Evolutionary conservation across 2,113 vertebrate species (phyloP), one percentile per base, ranked within the genome.

Genomic region (Atractosteus spatula): DNA sequence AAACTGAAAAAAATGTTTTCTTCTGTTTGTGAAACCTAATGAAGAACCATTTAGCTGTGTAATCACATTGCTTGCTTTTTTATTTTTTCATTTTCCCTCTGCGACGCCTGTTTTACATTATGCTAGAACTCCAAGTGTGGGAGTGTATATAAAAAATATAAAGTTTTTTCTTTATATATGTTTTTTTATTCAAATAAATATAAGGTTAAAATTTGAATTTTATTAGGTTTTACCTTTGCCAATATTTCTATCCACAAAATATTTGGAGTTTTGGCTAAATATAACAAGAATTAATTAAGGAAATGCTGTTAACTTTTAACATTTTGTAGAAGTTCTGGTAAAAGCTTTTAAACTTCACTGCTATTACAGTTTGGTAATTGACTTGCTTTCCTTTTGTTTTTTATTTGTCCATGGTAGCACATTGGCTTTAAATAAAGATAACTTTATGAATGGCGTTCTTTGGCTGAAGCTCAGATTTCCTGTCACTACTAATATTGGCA

Each of bases 141-240:
- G 79, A 81, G 76, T 85, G 83, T 83, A 83, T 81, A 84, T 81
- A 51, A 51, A 29, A 29, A 29, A 51, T 51, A 51, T 10, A 51
- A 7, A 81, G 82, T 59, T 63, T 69, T 81, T 73, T 83, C 79
- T 29, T 29, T 29, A 29, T 29, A 29, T 29, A 29, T 86, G 79
- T 86, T 87, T 76, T 87, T 87, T 78, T 87, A 88, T 85, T 86
- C 78, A 85, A 86, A 83, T 65, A 66, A 81, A 76, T 86, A 84
- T 84, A 84, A 76, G 42, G 62, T 45, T 51, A 51, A 29, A 29
- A 51, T 51, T 5, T 7, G 57, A 16, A n/a, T 29, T 29, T 29
- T 29, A 29, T 14, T n/a, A 59, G n/a, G 57, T 59, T 59, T 68
- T 29, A 61, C 44, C 17, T 17, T 63, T 7, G 44, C 61, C 16